These are phyloP conservation scores for Heliconius charithonia DNA, from an alignment of 2,888 invertebrate species.

Conservation along the genomic window DNA sequence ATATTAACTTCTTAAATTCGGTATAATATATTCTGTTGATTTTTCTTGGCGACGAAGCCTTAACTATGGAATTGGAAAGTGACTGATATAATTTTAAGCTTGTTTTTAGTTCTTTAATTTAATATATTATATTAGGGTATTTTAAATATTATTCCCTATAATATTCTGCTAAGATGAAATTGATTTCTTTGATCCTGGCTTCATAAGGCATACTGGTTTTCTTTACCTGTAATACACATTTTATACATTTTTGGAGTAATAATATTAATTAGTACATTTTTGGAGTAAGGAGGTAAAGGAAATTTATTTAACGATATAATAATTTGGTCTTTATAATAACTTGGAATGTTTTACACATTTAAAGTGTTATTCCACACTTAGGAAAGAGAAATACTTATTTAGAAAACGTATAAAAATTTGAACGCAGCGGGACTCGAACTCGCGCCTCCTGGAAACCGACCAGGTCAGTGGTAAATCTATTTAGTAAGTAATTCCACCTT, in stretches of 20 bases:
- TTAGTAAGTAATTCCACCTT: no score
- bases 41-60: no score
- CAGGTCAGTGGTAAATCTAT: no score
- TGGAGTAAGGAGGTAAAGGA: background rate
- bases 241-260: background rate
- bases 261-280: background rate
- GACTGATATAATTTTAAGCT: background rate
- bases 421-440: no score
- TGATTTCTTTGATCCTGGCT: constrained; percentile 7
- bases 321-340: background rate
- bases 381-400: no score
- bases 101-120: background rate
- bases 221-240: background rate
- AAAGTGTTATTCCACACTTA: no score
- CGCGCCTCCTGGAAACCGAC: no score
- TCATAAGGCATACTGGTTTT: background rate
- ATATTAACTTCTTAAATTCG: no score
- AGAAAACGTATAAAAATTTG: no score
- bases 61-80: no score
- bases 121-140: background rate
- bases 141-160: background rate
- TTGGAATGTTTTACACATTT: no score
- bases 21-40: no score
- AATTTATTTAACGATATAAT: background rate
- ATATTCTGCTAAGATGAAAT: background rate